Base-by-base conservation (phyloP, 2,888 invertebrate species). In the Nudaria mundana region DNA sequence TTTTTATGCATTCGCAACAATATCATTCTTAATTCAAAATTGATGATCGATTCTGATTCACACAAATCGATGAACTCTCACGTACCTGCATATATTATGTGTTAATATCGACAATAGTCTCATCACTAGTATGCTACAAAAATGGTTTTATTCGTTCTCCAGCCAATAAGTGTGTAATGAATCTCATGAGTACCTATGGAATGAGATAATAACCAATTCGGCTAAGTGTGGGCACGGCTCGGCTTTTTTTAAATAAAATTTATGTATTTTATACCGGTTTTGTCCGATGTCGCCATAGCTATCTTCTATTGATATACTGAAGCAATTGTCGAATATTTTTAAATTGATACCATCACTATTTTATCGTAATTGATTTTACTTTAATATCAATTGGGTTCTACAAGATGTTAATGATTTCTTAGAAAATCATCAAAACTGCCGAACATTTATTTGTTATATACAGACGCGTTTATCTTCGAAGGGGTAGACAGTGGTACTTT, bases 101-200 rank as follows among this genome's bases (percentile, higher is more conserved):
- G 5, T 0, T n/a, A 8, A 23, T 8, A 41, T 50, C 58, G 59
- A 52, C 18, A 39, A 1, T 6, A 1, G 5, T 26, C 41, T 33
- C 78, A 63, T 54, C 81, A 70, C 78, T 83, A 73, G 32, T 23
- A 11, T 31, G 54, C 66, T 62, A 80, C 78, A 76, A 76, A 84
- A 81, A 84, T 83, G 78, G 81, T 82, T 79, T 74, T 80, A 81
- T 83, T 76, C 77, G 71, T 68, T 76, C 71, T 82, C 79, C 78
- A 79, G 76, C 79, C 80, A 80, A 83, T 83, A 81, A 80, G 78
- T 81, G 78, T 75, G 86, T 81, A 87, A 88, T 87, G 86, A 86
- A 84, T 85, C 81, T 76, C 74, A 66, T 71, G 76, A 79, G 82
- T 87, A 83, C 81, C 71, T 64, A 75, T 71, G 72, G 71, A 74